These are phyloP conservation scores for Agrypnia vestita DNA, from an alignment of 1,140 invertebrate genomes.

Conservation along the genomic window DNA sequence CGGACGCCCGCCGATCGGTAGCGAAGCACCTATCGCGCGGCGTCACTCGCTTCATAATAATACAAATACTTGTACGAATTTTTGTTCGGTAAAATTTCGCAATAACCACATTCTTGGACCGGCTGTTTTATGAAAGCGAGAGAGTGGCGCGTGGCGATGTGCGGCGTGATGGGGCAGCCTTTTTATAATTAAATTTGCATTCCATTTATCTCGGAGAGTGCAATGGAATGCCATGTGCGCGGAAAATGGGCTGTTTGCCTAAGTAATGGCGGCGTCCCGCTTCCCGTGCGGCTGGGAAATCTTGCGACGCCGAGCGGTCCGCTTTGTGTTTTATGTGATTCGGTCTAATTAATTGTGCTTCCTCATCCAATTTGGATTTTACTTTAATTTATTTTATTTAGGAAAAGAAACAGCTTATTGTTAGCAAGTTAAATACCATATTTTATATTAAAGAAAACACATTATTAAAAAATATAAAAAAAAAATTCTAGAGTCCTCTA, in stretches of 20 bases:
- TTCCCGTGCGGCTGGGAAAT: neutral
- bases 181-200: constrained; percentile 17
- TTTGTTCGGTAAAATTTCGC: constrained; percentile 28
- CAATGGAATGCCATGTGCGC: neutral
- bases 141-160: neutral
- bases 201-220: neutral
- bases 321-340: neutral
- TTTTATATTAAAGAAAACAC: no score
- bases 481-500: no score
- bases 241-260: neutral
- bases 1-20: neutral
- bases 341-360: neutral
- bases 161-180: neutral
- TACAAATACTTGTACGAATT: constrained; percentile 21
- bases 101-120: constrained; percentile 23
- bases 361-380: neutral
- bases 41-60: constrained; percentile 22
- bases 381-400: no score
- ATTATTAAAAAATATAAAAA: no score
- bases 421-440: no score
- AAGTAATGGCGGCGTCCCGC: neutral
- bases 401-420: no score
- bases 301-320: no score
- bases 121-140: neutral
- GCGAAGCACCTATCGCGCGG: neutral